Evolutionary conservation across 2,888 invertebrate species (phyloP), one percentile per base, ranked within the genome.

Genomic region (Trissolcus brochymenae): DNA sequence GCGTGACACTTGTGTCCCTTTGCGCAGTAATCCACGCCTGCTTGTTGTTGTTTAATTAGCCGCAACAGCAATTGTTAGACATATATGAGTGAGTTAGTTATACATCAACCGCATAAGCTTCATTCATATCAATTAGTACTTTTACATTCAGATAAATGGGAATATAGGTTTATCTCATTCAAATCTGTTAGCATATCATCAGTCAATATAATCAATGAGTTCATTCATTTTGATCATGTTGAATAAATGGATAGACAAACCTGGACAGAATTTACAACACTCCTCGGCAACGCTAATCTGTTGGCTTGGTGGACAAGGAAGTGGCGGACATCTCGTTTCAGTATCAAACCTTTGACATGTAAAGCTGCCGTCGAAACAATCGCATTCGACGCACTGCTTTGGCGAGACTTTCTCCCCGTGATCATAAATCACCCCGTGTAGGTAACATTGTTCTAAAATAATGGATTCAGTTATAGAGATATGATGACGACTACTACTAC

Each of bases 261-360:
- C 96, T 90, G 94, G 94, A 90, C 97, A 97, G 88, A 95, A 95
- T 89, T 95, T 95, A 91, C 97, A 97, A 91, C 96, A 97, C 89
- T 95, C 94, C 74, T 94, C 96, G 59, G 94, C 94, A 77, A 95
- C 94, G 83, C 93, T 93, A 89, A 96, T 94, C 90, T 95, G 95
- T 87, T 95, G 93, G 79, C 92, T 92, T 60, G 91, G 91, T 79
- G 95, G 94, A 90, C 96, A 96, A 64, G 93, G 92, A 82, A 96
- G 91, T 83, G 92, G 91, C 57, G 96, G 95, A 90, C 96, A 96
- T 82, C 92, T 92, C 71, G 91, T 92, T 84, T 93, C 92, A 40
- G 94, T 94, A 88, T 95, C 93, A 76, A 93, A 92, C 83, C 92
- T 92, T 80, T 91, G 91, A 90, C 96, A 96, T 85, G 92, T 92